Conservation (phyloP, 53 echinoderm and acorn worm species). For the Echinometra lucunter region DNA sequence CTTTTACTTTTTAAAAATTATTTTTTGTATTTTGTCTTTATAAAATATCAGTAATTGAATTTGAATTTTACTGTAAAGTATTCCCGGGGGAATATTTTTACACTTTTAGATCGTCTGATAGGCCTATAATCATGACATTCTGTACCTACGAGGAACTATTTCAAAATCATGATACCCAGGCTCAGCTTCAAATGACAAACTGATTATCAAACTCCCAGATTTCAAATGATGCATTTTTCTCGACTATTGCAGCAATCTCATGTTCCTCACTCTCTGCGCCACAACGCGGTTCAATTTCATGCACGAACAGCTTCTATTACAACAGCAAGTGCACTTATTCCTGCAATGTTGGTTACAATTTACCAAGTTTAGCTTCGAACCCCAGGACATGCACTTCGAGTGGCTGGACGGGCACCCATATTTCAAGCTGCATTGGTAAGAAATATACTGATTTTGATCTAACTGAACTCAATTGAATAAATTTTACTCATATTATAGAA, state of each 20-base stretch:
- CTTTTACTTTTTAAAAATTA: no score
- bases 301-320: not conserved
- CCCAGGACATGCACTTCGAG: not conserved
- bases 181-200: no score
- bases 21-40: no score
- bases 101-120: no score
- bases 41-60: no score
- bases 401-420: not conserved
- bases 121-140: no score
- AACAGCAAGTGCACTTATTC: not conserved
- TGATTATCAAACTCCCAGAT: not conserved
- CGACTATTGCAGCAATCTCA: not conserved
- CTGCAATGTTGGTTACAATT: not conserved
- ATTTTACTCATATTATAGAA: no score
- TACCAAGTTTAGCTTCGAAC: not conserved
- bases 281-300: not conserved
- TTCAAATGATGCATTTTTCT: not conserved
- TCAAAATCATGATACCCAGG: no score
- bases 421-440: not conserved
- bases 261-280: not conserved
- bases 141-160: no score
- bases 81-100: no score
- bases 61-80: no score
- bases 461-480: no score
- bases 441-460: not conserved